These are phyloP conservation scores for Thymelicus lineola DNA, from an alignment of 2,888 invertebrate genomes.

Conservation along the genomic window DNA sequence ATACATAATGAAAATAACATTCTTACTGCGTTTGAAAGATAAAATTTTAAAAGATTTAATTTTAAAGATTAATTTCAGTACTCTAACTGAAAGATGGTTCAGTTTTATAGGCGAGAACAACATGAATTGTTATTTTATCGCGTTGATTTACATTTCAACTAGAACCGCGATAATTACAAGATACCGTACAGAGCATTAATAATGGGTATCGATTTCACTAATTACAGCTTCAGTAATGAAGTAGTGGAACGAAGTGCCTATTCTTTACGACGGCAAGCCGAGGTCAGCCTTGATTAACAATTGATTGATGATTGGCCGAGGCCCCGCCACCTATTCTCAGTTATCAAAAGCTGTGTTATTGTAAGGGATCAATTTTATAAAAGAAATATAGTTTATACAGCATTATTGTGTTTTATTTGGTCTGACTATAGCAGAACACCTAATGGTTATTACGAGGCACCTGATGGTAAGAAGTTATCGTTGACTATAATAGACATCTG, in stretches of 20 bases:
- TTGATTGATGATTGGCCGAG: conserved; percentile 43
- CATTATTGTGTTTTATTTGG: not conserved
- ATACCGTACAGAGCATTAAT: conserved; percentile 31
- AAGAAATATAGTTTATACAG: not conserved
- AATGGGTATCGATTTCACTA: conserved; percentile 33
- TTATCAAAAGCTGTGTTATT: conserved; percentile 31
- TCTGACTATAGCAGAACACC: no score
- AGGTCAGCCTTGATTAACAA: conserved; percentile 50
- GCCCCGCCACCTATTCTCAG: conserved; percentile 29
- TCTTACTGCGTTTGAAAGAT: no score
- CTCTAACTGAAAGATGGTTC: conserved; percentile 23
- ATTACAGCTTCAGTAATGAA: conserved; percentile 37
- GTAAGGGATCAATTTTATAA: conserved; percentile 12
- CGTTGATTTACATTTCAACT: conserved; percentile 28
- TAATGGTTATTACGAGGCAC: no score
- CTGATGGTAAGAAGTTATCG: no score
- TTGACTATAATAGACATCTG: no score
- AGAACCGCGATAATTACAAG: conserved; percentile 32
- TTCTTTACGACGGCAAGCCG: conserved; percentile 45
- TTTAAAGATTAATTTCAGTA: no score
- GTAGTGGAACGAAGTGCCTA: conserved; percentile 33
- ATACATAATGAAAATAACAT: no score
- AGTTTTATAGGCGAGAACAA: conserved; percentile 19
- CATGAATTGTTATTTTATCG: conserved; percentile 22
- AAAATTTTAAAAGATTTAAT: no score